Conservation (phyloP, 2,888 invertebrate genomes). For the Fabriciana adippe region DNA sequence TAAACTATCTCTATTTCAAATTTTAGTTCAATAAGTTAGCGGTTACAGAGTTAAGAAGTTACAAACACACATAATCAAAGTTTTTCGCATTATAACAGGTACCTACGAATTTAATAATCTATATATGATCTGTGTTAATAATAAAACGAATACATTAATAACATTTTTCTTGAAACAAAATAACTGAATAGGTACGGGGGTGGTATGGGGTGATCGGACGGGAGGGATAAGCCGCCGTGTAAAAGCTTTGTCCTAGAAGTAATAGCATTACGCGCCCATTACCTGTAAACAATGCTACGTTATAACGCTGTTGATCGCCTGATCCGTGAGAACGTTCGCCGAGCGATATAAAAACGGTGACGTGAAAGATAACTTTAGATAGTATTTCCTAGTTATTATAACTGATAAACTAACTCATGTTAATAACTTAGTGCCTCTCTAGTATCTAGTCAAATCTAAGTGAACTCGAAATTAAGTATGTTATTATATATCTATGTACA, state of each 20-base stretch:
- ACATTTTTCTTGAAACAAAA: conserved; percentile 12
- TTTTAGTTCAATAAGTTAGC: too few species aligned
- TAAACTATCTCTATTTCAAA: too few species aligned
- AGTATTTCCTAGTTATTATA: conserved; percentile 1
- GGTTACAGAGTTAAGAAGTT: too few species aligned
- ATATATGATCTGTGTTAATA: too few species aligned
- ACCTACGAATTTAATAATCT: too few species aligned
- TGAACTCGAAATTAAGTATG: too few species aligned
- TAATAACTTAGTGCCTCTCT: background rate
- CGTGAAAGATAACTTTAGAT: conserved; percentile 95
- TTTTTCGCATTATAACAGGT: background rate
- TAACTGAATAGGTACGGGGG: conserved; percentile 17
- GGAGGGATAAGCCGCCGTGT: conserved; percentile 28
- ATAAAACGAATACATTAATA: background rate
- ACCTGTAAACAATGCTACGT: conserved; percentile 88
- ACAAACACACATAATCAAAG: too few species aligned
- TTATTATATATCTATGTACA: too few species aligned
- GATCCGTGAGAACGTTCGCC: conserved; percentile 97
- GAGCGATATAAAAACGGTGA: conserved; percentile 98
- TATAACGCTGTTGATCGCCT: conserved; percentile 98
- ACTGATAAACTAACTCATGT: background rate
- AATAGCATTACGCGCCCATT: conserved; percentile 38
- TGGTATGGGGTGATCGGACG: conserved; percentile 6
- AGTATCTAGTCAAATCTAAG: background rate
- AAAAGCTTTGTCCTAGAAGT: conserved; percentile 38